Evolutionary conservation across 2,888 invertebrate species (phyloP), one percentile per base, ranked within the genome.

Genomic region (Rhagium mordax): DNA sequence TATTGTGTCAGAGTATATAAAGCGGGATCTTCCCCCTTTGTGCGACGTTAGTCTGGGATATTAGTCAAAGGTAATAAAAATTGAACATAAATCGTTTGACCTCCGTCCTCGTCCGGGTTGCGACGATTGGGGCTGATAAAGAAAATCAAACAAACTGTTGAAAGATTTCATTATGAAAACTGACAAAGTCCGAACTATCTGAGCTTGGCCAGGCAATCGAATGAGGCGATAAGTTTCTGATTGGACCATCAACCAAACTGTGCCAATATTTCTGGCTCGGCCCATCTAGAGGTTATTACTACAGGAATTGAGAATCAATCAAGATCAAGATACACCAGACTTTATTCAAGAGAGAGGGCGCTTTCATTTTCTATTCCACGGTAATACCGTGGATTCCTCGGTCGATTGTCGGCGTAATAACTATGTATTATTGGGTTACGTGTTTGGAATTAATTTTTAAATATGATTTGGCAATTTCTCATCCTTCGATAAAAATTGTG

Each of bases 271-370:
- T 84, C 83, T 82, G 78, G 80, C 81, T 81, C 78, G 72, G 71
- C 76, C 81, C 75, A 79, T 82, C 81, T 76, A 76, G 81, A 76
- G 79, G 83, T 83, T 84, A 84, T 84, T 84, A 84, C 84, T 79
- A 74, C 82, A 81, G 82, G 83, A 84, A 85, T 84, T 83, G 84
- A 81, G 80, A 85, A 85, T 85, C 85, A 85, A 85, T 85, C 85
- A 85, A 84, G 84, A 85, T 84, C 84, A 77, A 80, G 81, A 81
- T 81, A 81, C 79, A 80, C 41, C 67, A 77, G 74, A 75, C 78
- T 80, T 79, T 75, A 75, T 75, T 74, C 65, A 61, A 78, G 74
- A 75, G 68, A 49, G 59, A 64, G 57, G 62, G 60, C 62, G 74
- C 74, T 74, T 73, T 74, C 76, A 77, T 77, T 78, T 75, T 74